Evolutionary conservation across 2,113 vertebrate species (phyloP).

Genomic region (Corydoras maculifer): DNA sequence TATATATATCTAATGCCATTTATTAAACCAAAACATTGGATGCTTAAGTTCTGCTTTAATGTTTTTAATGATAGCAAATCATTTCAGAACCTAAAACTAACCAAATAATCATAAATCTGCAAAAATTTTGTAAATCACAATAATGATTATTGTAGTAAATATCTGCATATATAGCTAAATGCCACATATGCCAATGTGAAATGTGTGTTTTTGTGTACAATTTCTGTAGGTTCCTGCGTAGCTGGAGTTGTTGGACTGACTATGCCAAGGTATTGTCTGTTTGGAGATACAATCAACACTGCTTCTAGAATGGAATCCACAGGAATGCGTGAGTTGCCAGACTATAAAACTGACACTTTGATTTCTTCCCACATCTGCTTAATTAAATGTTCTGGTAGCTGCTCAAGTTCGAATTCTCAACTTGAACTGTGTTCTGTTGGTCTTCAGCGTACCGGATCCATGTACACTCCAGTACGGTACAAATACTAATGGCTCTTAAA

Average conservation of each 20-base stretch:
- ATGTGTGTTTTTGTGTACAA: slow-evolving; percentile 3
- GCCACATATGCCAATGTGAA: neutral
- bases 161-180: neutral
- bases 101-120: too few relatives aligned
- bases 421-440: neutral
- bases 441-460: slow-evolving; percentile 71
- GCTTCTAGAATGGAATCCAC: slow-evolving; percentile 71
- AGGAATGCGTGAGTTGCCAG: slow-evolving; percentile 59
- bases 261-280: slow-evolving; percentile 76
- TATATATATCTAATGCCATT: too few relatives aligned
- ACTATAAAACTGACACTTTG: neutral
- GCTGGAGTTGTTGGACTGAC: slow-evolving; percentile 72
- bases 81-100: too few relatives aligned
- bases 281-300: slow-evolving; percentile 70
- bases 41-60: too few relatives aligned
- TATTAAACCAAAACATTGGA: too few relatives aligned
- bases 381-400: too few relatives aligned
- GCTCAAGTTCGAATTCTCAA: too few relatives aligned
- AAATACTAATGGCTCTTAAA: slow-evolving; percentile 61
- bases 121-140: too few relatives aligned
- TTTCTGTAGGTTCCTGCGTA: slow-evolving; percentile 60
- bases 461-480: slow-evolving; percentile 64
- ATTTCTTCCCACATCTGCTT: too few relatives aligned
- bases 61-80: too few relatives aligned
- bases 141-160: too few relatives aligned